Base-by-base conservation (phyloP, 2,888 invertebrate species). In the Myopa testacea region DNA sequence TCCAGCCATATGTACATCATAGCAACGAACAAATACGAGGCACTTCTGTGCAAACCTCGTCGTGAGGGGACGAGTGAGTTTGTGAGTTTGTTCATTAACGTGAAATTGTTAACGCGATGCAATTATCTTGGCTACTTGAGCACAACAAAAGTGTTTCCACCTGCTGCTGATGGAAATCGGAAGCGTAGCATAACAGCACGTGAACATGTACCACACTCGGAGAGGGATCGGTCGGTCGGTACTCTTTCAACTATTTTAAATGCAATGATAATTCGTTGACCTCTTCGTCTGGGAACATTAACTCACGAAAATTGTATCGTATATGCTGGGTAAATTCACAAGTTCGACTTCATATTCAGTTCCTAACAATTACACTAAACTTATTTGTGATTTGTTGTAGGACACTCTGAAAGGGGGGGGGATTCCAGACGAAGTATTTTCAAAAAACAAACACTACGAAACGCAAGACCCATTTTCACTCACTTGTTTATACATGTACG, bases 51-150 rank as follows among this genome's bases (percentile, higher is more conserved):
- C 45, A 7, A 68, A 68, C 16, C n/a, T n/a, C 34, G 19, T 16
- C 45, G 14, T 50, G 26, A 69, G 26, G 50, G 16, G 55, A 55
- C 5, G 55, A 16, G 16, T 60, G 40, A 72, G 55, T 72, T 72
- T 38, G 16, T 60, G 40, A 72, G 55, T 72, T 72, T 38, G 72
- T 40, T 72, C 72, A 62, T 72, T 60, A 72, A 72, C 72, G 58
- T 60, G 60, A 40, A 60, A 58, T 60, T 72, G 52, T 50, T 52
- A 14, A 65, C 52, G 74, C 74, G 63, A 65, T 74, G 74, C 74
- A 74, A 74, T 74, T 74, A 74, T 74, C 52, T 74, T 38, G 65
- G 74, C 14, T 74, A 74, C 74, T 63, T 74, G 74, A 74, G 65
- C 74, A 65, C 74, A 65, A 71, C 71, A 55, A 67, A 60, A 52